These are phyloP conservation scores for Tipula lateralis DNA, from an alignment of 2,888 invertebrate genomes.

Conservation along the genomic window DNA sequence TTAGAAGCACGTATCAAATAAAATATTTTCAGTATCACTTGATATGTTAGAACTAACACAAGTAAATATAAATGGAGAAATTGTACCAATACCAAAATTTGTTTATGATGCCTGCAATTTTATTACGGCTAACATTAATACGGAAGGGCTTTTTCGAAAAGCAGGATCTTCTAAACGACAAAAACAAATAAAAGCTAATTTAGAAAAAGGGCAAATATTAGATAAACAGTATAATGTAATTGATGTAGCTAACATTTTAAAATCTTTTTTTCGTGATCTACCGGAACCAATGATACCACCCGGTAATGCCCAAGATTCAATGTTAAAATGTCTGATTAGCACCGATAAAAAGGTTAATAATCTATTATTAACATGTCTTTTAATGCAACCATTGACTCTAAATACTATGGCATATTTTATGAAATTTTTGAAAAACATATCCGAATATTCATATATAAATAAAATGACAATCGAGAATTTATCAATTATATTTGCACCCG, in stretches of 20 bases:
- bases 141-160: slow-evolving; percentile 84
- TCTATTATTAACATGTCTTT: slow-evolving; percentile 60
- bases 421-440: slow-evolving; percentile 56
- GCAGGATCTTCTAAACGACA: slow-evolving; percentile 79
- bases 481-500: slow-evolving; percentile 80
- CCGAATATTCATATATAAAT: slow-evolving; percentile 64
- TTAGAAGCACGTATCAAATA: slow-evolving; percentile 37
- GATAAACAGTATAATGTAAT: slow-evolving; percentile 70
- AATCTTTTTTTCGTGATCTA: slow-evolving; percentile 76
- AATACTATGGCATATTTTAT: slow-evolving; percentile 77
- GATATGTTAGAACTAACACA: slow-evolving; percentile 52
- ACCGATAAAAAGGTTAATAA: slow-evolving; percentile 55
- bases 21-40: slow-evolving; percentile 55
- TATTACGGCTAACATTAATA: slow-evolving; percentile 62
- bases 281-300: slow-evolving; percentile 78
- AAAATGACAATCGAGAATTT: slow-evolving; percentile 81
- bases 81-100: slow-evolving; percentile 66
- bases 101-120: slow-evolving; percentile 67
- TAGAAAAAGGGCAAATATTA: slow-evolving; percentile 68
- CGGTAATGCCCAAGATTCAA: slow-evolving; percentile 62
- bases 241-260: slow-evolving; percentile 81
- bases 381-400: slow-evolving; percentile 71
- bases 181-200: slow-evolving; percentile 68
- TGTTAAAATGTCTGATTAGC: slow-evolving; percentile 62
- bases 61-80: slow-evolving; percentile 62